phyloP scores from a whole-genome alignment of 2,113 vertebrate genomes.

The Cinclus cinclus region DNA sequence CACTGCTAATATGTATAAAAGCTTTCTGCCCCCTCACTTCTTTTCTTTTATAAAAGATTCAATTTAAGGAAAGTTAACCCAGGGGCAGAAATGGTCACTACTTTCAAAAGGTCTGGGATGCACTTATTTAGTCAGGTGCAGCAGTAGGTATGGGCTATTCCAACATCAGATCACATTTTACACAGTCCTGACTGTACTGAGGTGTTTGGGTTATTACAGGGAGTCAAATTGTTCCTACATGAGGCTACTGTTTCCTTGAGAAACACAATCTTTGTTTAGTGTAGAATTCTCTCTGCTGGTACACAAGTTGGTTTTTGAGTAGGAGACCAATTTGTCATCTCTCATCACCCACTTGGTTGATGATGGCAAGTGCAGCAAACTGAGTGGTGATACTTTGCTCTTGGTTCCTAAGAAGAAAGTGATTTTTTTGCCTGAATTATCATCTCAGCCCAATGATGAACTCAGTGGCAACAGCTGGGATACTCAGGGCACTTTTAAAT shows the following conservation, averaged over 20 bases:
- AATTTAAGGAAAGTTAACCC: fast-evolving
- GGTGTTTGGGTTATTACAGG: neutral
- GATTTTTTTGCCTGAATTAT: neutral
- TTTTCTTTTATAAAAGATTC: neutral
- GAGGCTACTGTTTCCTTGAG: neutral
- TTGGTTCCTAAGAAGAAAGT: neutral
- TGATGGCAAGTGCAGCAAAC: neutral
- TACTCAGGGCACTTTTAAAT: neutral
- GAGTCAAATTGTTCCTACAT: neutral
- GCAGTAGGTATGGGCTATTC: neutral
- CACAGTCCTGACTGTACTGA: neutral
- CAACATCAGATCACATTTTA: neutral
- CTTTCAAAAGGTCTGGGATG: neutral
- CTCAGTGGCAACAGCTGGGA: neutral
- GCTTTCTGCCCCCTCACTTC: neutral
- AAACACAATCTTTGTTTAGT: neutral
- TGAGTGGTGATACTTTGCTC: neutral
- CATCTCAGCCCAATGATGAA: neutral
- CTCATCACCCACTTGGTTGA: neutral
- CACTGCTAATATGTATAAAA: neutral
- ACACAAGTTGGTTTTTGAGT: neutral
- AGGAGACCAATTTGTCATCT: neutral
- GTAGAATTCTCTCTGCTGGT: neutral
- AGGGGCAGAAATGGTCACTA: neutral
- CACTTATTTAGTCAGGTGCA: neutral